phyloP scores from a whole-genome alignment of 2,888 invertebrate species.

The Tinea trinotella region DNA sequence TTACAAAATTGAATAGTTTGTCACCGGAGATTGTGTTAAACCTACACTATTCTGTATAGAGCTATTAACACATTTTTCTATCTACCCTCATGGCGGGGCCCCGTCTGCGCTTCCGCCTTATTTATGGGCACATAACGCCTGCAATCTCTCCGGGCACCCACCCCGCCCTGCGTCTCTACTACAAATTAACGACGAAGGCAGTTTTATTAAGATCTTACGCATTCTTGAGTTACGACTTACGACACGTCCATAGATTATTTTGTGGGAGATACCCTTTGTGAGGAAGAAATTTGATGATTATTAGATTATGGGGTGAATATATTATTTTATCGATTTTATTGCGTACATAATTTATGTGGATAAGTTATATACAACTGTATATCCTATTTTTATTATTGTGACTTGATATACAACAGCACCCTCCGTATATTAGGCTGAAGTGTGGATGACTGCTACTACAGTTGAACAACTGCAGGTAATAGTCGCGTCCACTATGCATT shows the following conservation, averaged over 20 bases:
- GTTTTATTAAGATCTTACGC: constrained; percentile 37
- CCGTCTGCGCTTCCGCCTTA: constrained; percentile 28
- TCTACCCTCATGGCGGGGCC: constrained; percentile 8
- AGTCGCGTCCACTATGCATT: too few relatives aligned
- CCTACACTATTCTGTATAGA: neutral
- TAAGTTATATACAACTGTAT: too few relatives aligned
- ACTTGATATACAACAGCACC: too few relatives aligned
- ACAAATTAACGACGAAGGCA: constrained; percentile 38
- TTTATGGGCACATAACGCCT: constrained; percentile 42
- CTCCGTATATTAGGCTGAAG: too few relatives aligned
- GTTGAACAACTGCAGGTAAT: too few relatives aligned
- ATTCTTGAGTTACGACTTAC: constrained; percentile 17
- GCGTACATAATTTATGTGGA: too few relatives aligned
- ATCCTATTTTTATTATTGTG: too few relatives aligned
- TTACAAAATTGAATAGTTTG: constrained; percentile 5
- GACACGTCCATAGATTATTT: constrained; percentile 10
- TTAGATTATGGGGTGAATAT: neutral
- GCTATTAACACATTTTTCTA: constrained; percentile 20
- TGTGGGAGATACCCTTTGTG: constrained; percentile 3
- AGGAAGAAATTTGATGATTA: neutral
- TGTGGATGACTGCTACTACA: too few relatives aligned
- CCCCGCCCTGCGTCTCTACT: constrained; percentile 36
- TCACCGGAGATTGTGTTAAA: constrained; percentile 1
- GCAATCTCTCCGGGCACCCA: constrained; percentile 42
- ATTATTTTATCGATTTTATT: neutral